Evolutionary conservation across 2,888 invertebrate species (phyloP), one percentile per base, ranked within the genome.

Genomic region (Aradus depressus): DNA sequence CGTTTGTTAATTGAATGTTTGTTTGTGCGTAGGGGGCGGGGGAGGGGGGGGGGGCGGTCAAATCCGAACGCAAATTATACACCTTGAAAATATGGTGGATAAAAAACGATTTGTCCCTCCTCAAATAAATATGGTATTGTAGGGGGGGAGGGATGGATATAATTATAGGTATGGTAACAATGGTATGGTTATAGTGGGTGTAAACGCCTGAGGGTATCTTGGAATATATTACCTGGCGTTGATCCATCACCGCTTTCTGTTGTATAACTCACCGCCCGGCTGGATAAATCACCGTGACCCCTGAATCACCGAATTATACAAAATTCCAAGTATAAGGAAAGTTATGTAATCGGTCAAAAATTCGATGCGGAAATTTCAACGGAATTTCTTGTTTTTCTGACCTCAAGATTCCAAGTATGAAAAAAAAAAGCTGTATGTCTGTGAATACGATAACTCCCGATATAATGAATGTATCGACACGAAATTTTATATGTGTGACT

Each of bases 111-210:
- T 51, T 51, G 51, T 51, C 44, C 12, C 32, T 31, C 21, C 35
- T 34, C 44, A 26, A 44, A 51, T 51, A 51, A 51, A 51, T 51
- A 51, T 51, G 38, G 48, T 22, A 16, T n/a, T n/a, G 47, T 8
- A 19, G 44, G 50, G 34, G 21, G 12, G 37, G 35, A 28, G n/a
- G 23, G 34, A 45, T 12, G 21, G 35, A 44, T 44, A 32, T 51
- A 51, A 51, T 51, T 51, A 51, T 44, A 51, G 44, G 44, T 44
- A 32, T 51, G 44, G 35, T 51, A 51, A 51, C 51, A 51, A 51
- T 51, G 42, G 51, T 23, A 26, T 35, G 25, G 18, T n/a, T n/a
- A n/a, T 19, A 28, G 51, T 51, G 51, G 37, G 51, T 34, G 44
- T 26, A 44, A 12, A 6, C 14, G 44, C 44, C 44, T 26, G 45